Evolutionary conservation across 1,140 invertebrate species (phyloP).

Genomic region (Calosoma granatense): DNA sequence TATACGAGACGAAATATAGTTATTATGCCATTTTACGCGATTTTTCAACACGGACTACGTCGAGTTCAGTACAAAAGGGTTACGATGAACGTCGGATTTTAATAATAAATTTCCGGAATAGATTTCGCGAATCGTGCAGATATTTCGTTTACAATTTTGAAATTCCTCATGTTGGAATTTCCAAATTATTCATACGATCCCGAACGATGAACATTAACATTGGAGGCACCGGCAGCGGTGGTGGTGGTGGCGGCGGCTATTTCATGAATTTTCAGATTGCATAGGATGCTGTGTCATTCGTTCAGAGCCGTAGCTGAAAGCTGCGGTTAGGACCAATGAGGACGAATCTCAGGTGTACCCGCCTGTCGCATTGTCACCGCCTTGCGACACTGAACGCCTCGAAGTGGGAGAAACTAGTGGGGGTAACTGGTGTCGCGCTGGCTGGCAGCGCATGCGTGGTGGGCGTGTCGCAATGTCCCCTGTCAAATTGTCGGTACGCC

Average conservation of each 20-base stretch:
- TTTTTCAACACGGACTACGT: not conserved
- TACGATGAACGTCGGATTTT: not conserved
- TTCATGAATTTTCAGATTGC: not conserved
- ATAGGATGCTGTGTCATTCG: not conserved
- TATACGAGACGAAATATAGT: no score
- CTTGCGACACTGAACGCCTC: not conserved
- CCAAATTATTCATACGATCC: not conserved
- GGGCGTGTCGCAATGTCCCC: slow-evolving; percentile 25
- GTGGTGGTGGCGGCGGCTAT: not conserved
- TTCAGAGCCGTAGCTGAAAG: not conserved
- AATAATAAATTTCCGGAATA: slow-evolving; percentile 2
- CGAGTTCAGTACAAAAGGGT: not conserved
- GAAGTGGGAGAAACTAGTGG: not conserved
- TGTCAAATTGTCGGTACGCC: slow-evolving; percentile 33
- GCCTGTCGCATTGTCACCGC: slow-evolving; percentile 32
- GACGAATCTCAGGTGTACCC: slow-evolving; percentile 29
- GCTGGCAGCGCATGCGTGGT: slow-evolving; percentile 25
- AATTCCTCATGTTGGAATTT: slow-evolving; percentile 7
- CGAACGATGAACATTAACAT: not conserved
- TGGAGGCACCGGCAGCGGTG: not conserved
- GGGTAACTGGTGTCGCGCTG: not conserved
- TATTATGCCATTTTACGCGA: not conserved
- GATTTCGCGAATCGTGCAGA: not conserved
- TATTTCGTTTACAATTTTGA: slow-evolving; percentile 5
- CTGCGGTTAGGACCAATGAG: slow-evolving; percentile 25